phyloP scores from a whole-genome alignment of 2,888 invertebrate genomes.

The Auanema freiburgensis region DNA sequence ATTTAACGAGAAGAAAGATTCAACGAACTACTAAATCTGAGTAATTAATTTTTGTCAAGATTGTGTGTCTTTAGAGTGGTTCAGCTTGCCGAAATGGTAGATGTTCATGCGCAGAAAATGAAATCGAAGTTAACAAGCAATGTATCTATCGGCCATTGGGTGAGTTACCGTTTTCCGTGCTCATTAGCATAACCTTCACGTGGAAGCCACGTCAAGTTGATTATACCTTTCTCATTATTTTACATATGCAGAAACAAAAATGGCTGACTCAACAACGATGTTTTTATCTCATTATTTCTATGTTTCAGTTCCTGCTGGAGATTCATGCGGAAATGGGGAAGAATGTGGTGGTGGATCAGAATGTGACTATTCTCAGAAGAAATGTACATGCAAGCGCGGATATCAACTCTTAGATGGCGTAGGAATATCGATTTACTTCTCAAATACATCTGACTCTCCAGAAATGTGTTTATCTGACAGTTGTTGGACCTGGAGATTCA shows the following conservation, averaged over 20 bases:
- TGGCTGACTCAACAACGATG: too few relatives aligned
- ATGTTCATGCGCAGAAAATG: conserved; percentile 45
- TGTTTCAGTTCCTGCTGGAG: conserved; percentile 41
- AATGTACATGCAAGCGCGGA: conserved; percentile 42
- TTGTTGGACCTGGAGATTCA: conserved; percentile 33
- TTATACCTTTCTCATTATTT: conserved; percentile 9
- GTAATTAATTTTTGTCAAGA: too few relatives aligned
- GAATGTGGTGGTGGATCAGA: conserved; percentile 52
- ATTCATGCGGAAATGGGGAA: conserved; percentile 51
- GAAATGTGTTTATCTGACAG: conserved; percentile 23
- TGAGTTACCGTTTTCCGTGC: too few relatives aligned
- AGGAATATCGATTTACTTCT: background rate
- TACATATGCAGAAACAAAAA: background rate
- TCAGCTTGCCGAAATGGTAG: conserved; percentile 41
- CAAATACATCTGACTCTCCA: conserved; percentile 8
- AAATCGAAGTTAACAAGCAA: conserved; percentile 41
- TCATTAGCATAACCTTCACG: too few relatives aligned
- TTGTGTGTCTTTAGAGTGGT: too few relatives aligned
- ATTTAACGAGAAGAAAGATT: too few relatives aligned
- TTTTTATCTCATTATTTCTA: too few relatives aligned
- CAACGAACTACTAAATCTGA: too few relatives aligned
- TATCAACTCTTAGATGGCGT: conserved; percentile 13
- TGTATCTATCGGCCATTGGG: conserved; percentile 36
- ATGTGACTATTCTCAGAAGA: conserved; percentile 40
- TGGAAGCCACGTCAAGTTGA: background rate